Evolutionary conservation across 1,140 invertebrate genomes (phyloP).

Genomic region (Aphis craccivora): DNA sequence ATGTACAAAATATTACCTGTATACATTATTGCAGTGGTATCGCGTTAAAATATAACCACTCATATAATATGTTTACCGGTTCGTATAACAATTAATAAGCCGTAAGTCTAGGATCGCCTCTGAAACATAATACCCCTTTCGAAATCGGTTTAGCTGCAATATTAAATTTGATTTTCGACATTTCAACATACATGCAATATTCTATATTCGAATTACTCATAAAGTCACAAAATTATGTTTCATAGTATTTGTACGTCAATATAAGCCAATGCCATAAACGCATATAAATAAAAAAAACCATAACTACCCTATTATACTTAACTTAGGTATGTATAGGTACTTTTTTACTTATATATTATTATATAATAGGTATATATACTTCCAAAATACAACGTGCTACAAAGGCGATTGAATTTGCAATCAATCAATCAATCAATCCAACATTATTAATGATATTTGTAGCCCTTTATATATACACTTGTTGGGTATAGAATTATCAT

Average conservation of each 20-base stretch:
- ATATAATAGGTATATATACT: background rate
- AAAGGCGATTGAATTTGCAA: background rate
- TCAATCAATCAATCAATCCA: background rate
- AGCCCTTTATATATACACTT: slow-evolving; percentile 6
- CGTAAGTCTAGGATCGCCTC: background rate
- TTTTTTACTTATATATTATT: background rate
- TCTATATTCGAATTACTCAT: background rate
- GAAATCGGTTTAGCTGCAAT: background rate
- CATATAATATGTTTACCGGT: background rate
- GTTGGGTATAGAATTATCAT: background rate
- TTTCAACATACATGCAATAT: background rate
- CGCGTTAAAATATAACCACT: background rate
- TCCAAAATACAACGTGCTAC: background rate
- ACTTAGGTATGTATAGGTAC: background rate
- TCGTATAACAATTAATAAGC: background rate
- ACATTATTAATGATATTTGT: background rate
- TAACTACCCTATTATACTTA: background rate
- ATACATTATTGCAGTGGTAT: background rate
- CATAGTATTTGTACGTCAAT: background rate
- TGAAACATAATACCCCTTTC: background rate
- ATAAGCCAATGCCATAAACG: background rate
- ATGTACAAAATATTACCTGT: background rate
- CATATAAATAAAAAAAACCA: background rate
- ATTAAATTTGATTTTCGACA: background rate
- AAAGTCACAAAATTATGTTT: background rate